Conservation (phyloP, 2,888 invertebrate genomes). For the Cataglyphis livida region DNA sequence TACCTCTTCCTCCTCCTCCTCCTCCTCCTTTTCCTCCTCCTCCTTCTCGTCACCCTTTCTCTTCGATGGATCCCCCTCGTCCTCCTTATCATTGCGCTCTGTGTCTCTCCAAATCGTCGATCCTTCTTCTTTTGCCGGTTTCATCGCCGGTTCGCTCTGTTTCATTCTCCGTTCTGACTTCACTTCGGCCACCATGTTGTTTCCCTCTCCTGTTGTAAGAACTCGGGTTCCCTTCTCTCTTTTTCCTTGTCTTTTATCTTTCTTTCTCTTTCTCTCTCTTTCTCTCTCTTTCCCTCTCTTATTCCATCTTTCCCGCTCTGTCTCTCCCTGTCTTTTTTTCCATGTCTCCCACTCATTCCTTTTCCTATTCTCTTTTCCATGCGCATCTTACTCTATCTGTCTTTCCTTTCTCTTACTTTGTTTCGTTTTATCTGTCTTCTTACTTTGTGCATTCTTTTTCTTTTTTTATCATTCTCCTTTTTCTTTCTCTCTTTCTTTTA, state of each 20-base stretch:
- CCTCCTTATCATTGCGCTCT: not conserved
- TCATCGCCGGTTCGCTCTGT: slow-evolving; percentile 20
- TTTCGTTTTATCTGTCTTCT: slow-evolving; percentile 42
- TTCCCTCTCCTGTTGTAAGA: slow-evolving; percentile 28
- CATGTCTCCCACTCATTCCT: slow-evolving; percentile 23
- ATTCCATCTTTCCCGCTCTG: slow-evolving; percentile 34
- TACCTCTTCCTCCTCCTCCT: slow-evolving; percentile 33
- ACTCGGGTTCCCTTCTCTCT: slow-evolving; percentile 13
- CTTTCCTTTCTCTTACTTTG: slow-evolving; percentile 18
- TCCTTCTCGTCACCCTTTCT: slow-evolving; percentile 17
- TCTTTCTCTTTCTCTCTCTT: not conserved
- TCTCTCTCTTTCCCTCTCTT: not conserved
- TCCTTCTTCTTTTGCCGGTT: not conserved
- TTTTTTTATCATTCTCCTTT: slow-evolving; percentile 40
- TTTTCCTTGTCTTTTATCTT: slow-evolving; percentile 5
- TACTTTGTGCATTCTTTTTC: slow-evolving; percentile 3
- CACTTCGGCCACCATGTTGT: slow-evolving; percentile 12
- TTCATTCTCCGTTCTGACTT: slow-evolving; percentile 31
- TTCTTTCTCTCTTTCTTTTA: slow-evolving; percentile 17
- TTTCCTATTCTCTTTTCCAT: slow-evolving; percentile 28
- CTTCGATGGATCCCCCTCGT: slow-evolving; percentile 23
- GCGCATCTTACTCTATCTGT: slow-evolving; percentile 5
- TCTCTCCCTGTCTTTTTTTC: slow-evolving; percentile 46
- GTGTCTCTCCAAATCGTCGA: slow-evolving; percentile 30
- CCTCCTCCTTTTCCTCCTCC: slow-evolving; percentile 44